These are phyloP conservation scores for Lophotis ruficrista DNA, from an alignment of 2,113 vertebrate species.

Conservation along the genomic window DNA sequence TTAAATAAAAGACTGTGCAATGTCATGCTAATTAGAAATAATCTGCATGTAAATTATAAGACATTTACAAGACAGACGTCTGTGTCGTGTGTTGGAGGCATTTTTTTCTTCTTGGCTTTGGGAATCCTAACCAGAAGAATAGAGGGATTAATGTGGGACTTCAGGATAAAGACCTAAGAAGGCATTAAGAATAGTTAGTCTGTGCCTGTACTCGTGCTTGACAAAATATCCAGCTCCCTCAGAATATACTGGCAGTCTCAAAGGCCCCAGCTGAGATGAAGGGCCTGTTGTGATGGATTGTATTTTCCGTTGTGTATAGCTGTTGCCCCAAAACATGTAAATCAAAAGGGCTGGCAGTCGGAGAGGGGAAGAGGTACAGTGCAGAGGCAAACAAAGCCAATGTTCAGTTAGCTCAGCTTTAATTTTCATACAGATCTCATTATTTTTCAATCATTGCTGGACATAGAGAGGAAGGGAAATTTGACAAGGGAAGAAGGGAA, in stretches of 20 bases:
- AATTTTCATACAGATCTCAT: background rate
- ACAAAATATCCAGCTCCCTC: background rate
- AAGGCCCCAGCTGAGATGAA: background rate
- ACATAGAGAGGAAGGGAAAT: background rate
- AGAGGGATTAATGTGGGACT: background rate
- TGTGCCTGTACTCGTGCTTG: background rate
- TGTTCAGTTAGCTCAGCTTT: background rate
- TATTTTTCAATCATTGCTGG: background rate
- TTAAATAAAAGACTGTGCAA: background rate
- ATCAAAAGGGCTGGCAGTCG: background rate
- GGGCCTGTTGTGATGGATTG: background rate
- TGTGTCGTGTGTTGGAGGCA: background rate
- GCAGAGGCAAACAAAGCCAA: background rate
- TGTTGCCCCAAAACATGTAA: background rate
- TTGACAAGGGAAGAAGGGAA: background rate
- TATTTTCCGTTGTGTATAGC: background rate
- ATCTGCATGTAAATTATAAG: background rate
- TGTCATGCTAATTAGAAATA: constrained; percentile 21
- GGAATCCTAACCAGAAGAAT: background rate
- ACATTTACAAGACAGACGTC: background rate
- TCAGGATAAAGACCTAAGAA: background rate
- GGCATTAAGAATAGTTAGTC: background rate
- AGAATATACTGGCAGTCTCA: background rate
- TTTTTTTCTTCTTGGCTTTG: background rate
- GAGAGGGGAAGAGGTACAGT: background rate